Conservation (phyloP, 2,797 vertebrate species). For the Petrocephalus sullivani region DNA sequence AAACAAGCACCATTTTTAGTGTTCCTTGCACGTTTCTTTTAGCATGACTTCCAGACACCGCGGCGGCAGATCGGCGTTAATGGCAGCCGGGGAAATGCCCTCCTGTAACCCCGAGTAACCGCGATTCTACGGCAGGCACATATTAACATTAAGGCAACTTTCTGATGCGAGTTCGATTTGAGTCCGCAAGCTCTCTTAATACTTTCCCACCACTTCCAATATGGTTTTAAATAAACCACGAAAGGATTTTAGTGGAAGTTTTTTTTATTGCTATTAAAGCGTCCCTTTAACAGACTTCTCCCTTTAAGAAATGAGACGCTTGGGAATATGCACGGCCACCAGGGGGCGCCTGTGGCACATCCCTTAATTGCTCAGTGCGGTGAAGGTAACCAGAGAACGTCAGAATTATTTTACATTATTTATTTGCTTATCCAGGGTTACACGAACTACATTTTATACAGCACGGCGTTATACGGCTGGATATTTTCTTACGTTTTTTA, state of each 20-base stretch:
- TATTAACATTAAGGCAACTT: not conserved
- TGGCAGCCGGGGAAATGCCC: not conserved
- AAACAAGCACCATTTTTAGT: not conserved
- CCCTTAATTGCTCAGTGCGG: not conserved
- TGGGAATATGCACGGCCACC: not conserved
- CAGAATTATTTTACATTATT: constrained; percentile 10
- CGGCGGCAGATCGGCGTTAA: not conserved
- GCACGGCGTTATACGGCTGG: not conserved
- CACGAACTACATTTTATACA: not conserved
- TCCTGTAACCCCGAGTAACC: not conserved
- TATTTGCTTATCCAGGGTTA: not conserved
- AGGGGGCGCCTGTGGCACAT: not conserved
- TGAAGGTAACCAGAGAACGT: not conserved
- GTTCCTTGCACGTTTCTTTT: not conserved
- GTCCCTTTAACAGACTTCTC: not conserved
- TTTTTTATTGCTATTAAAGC: not conserved
- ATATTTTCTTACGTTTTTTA: not conserved
- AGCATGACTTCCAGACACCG: not conserved
- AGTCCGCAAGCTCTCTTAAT: not conserved
- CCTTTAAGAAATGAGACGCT: not conserved
- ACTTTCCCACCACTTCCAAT: not conserved
- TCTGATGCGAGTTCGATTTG: not conserved
- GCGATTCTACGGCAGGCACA: not conserved
- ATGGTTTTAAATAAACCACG: not conserved
- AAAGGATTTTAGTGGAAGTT: not conserved